Evolutionary conservation across 2,888 invertebrate species (phyloP), one percentile per base, ranked within the genome.

Genomic region (Papilio protenor): DNA sequence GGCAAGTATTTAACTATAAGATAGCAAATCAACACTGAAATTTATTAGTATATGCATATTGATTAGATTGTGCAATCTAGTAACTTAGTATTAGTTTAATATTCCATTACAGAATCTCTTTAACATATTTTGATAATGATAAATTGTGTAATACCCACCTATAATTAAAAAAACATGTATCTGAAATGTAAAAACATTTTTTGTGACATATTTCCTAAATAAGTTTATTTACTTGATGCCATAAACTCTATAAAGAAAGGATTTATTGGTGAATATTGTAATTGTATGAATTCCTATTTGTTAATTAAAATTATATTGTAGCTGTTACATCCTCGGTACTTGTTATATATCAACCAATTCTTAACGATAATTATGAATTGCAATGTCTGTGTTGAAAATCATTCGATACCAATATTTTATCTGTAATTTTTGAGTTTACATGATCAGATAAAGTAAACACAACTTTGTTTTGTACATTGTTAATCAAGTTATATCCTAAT

Each of bases 101-200:
- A 27, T 6, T 16, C 16, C 2, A 27, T 61, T 61, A 61, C 14
- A 61, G 16, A 14, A 61, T 27, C 1, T 27, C 27, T 23, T 23
- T 23, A 23, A 59, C 23, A 12, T 23, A 23, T 23, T 59, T 23
- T 14, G 5, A 23, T 23, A 59, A 23, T 59, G 21, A 61, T n/a
- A 21, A 61, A 61, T 61, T 61, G 27, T 61, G 12, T 61, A 57
- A 57, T 57, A 61, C 61, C 61, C 61, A 61, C 61, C 5, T 59
- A 59, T 5, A 14, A 14, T 23, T 16, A 61, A 27, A 61, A 61
- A 61, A 10, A 5, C 18, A 55, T 55, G n/a, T n/a, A 11, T 27
- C 1, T 61, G 27, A 27, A 6, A 27, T 61, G 12, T 8, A 61
- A 5, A 14, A 14, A 61, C 1, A 12, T 59, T 16, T 55, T 10